phyloP scores from a whole-genome alignment of 1,140 invertebrate species.

The Heterodera schachtii region DNA sequence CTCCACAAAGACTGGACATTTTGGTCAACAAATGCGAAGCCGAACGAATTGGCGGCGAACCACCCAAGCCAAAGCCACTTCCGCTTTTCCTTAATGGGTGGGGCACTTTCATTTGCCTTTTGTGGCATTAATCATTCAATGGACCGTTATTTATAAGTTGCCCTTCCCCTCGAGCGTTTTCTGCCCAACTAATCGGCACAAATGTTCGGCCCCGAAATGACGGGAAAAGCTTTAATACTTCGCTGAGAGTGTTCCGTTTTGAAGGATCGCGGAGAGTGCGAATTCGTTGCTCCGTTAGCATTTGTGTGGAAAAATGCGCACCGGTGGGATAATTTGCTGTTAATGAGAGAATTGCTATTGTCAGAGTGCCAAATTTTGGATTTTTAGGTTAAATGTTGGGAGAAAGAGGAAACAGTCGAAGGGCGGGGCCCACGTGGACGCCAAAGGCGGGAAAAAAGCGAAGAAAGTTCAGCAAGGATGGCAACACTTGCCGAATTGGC shows the following conservation, averaged over 20 bases:
- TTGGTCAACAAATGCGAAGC: conserved; percentile 61
- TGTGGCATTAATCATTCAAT: too few species aligned
- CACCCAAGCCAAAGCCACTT: conserved; percentile 60
- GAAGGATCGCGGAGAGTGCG: conserved; percentile 61
- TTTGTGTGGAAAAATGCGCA: conserved; percentile 56
- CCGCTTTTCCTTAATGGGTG: conserved; percentile 57
- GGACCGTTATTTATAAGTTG: conserved; percentile 40
- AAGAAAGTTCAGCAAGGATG: conserved; percentile 17
- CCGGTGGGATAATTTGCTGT: conserved; percentile 26
- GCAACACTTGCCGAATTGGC: conserved; percentile 40
- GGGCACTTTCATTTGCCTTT: not conserved
- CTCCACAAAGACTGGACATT: conserved; percentile 39
- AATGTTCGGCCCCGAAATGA: conserved; percentile 43
- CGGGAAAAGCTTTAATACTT: conserved; percentile 55
- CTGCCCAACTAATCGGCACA: conserved; percentile 29
- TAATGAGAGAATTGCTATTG: too few species aligned
- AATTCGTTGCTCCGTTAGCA: conserved; percentile 60
- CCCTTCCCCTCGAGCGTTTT: conserved; percentile 53
- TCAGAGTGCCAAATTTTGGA: not conserved
- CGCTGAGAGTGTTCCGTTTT: conserved; percentile 62
- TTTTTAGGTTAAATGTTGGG: conserved; percentile 22
- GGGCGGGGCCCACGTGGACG: conserved; percentile 8
- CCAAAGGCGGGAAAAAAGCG: conserved; percentile 19
- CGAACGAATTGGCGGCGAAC: conserved; percentile 57
- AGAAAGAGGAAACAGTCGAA: conserved; percentile 21